These are phyloP conservation scores for Poicephalus meyeri DNA, from an alignment of 2,113 vertebrate species.

Conservation along the genomic window DNA sequence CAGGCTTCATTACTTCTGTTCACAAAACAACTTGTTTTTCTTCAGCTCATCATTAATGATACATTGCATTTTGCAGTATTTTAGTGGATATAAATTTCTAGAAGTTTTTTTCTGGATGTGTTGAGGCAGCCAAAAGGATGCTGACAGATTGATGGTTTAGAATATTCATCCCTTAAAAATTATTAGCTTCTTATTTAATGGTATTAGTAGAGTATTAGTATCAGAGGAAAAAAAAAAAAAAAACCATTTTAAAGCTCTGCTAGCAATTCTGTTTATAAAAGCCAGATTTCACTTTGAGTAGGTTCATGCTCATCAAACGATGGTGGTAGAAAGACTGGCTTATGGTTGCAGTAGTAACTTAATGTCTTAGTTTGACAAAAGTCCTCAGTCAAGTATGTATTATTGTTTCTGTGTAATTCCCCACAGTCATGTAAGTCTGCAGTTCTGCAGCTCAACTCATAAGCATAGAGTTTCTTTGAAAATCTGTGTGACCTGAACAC, in stretches of 20 bases:
- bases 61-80: not conserved
- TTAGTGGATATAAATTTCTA: not conserved
- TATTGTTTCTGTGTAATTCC: not conserved
- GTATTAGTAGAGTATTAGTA: not conserved
- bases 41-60: conserved; percentile 31
- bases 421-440: not conserved
- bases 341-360: not conserved
- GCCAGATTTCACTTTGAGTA: not conserved
- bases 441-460: not conserved
- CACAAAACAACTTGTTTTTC: conserved; percentile 52
- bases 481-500: not conserved
- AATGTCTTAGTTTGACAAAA: not conserved
- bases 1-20: conserved; percentile 37
- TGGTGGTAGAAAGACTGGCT: not conserved
- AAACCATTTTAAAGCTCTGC: not conserved
- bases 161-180: not conserved
- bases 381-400: not conserved
- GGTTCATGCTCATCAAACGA: not conserved
- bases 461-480: not conserved
- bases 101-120: not conserved
- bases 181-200: not conserved
- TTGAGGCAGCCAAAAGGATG: not conserved
- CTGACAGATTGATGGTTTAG: not conserved
- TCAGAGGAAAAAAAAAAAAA: not conserved
- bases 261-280: not conserved